These are phyloP conservation scores for Actinostola sp. DNA, from an alignment of 92 coral and sea anemone species.

Conservation along the genomic window DNA sequence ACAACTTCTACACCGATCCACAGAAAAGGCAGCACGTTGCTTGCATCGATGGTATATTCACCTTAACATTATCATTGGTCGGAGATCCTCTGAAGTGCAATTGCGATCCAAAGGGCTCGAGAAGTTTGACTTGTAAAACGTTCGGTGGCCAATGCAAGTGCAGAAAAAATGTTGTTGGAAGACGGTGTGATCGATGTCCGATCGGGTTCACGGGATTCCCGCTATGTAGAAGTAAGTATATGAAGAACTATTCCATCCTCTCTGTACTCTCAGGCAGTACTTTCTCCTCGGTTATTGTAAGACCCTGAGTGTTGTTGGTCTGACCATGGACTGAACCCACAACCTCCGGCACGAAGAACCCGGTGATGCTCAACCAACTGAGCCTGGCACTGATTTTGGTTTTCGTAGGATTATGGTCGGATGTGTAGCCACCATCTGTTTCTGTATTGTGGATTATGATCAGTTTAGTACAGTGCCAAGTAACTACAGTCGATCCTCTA, in stretches of 20 bases:
- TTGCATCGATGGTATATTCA: slow-evolving; percentile 71
- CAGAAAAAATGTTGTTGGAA: slow-evolving; percentile 75
- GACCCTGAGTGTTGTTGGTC: too few species aligned
- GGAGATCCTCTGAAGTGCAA: slow-evolving; percentile 67
- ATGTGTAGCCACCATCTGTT: too few species aligned
- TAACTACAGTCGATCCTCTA: too few species aligned
- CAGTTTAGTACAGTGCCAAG: too few species aligned
- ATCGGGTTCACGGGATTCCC: slow-evolving; percentile 86
- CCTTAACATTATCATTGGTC: slow-evolving; percentile 76
- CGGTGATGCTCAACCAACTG: too few species aligned
- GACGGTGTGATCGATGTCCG: slow-evolving; percentile 81
- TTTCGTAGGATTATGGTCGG: too few species aligned
- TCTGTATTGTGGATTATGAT: too few species aligned
- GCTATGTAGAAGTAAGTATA: slow-evolving; percentile 83
- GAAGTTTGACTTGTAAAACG: slow-evolving; percentile 61
- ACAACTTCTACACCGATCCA: slow-evolving; percentile 67
- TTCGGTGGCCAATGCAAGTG: slow-evolving; percentile 92
- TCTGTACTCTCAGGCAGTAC: too few species aligned
- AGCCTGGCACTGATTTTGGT: too few species aligned
- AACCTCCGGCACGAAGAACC: too few species aligned
- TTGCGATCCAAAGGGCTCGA: slow-evolving; percentile 79
- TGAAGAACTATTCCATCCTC: background rate
- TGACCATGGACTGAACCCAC: too few species aligned
- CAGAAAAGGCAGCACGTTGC: slow-evolving; percentile 29
- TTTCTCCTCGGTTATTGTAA: too few species aligned